A percentile compares a stretch with the other conserved stretches of the same genome.
These are phyloP conservation scores for Heliocidaris tuberculata DNA, from an alignment of 35 echinoderm and acorn worm species.

Conservation along the genomic window DNA sequence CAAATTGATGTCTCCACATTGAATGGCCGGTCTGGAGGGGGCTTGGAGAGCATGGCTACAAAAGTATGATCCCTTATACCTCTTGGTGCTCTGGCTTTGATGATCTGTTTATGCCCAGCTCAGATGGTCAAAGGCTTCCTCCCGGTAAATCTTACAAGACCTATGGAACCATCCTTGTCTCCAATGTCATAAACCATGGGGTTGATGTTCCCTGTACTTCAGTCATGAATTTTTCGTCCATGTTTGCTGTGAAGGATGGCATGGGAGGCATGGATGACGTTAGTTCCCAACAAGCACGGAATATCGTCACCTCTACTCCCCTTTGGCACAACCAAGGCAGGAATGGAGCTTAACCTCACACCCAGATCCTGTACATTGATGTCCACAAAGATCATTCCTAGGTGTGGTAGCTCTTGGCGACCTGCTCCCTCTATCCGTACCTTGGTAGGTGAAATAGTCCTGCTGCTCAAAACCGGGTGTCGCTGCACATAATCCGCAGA, in stretches of 20 bases:
- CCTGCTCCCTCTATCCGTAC: background rate
- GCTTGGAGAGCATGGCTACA: background rate
- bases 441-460: background rate
- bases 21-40: background rate
- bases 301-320: background rate
- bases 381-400: background rate
- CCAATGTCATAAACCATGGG: background rate
- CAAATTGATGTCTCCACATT: background rate
- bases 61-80: background rate
- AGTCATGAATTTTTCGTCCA: slow-evolving; percentile 25
- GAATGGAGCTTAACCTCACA: background rate
- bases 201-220: background rate
- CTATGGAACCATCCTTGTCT: background rate
- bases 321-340: slow-evolving; percentile 24
- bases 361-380: background rate
- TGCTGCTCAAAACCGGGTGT: background rate
- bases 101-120: background rate
- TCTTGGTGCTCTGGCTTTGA: slow-evolving; percentile 20
- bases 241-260: background rate
- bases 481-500: background rate
- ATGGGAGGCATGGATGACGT: background rate
- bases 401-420: background rate
- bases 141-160: background rate
- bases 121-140: background rate
- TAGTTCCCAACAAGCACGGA: background rate